These are phyloP conservation scores for Varanus salvator DNA, from an alignment of 2,113 vertebrate species.

Conservation along the genomic window DNA sequence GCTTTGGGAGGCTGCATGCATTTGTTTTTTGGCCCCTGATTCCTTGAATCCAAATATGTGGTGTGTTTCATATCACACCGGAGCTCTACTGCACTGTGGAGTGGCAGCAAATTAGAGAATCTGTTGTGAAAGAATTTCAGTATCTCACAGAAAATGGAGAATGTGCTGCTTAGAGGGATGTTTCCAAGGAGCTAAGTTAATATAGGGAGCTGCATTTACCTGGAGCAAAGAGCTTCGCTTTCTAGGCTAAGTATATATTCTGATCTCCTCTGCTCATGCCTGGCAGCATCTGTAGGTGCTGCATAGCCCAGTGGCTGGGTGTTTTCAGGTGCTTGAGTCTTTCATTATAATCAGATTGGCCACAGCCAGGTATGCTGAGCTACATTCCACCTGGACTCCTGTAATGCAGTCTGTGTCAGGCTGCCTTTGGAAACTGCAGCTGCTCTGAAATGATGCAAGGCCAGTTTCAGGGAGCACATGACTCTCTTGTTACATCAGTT, in stretches of 20 bases:
- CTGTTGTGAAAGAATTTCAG: neutral
- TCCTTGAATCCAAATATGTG: neutral
- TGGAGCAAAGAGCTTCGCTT: neutral
- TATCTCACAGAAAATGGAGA: neutral
- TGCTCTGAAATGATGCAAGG: neutral
- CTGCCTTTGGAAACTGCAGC: neutral
- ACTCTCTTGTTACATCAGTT: too few species aligned
- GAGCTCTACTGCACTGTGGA: neutral
- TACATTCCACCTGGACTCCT: too few species aligned
- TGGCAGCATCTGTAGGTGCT: neutral
- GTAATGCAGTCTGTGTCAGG: too few species aligned
- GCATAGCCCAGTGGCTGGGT: neutral
- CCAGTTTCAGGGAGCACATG: too few species aligned
- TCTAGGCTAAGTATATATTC: neutral
- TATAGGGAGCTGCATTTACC: neutral
- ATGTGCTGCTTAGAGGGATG: neutral
- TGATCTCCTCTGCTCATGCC: neutral
- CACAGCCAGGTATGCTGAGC: too few species aligned
- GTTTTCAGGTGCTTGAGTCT: neutral
- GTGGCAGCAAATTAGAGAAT: slow-evolving; percentile 5
- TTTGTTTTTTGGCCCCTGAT: neutral
- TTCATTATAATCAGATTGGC: neutral
- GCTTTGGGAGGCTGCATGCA: neutral
- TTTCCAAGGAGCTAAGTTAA: neutral
- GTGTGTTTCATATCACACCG: neutral